These are phyloP conservation scores for Alethe diademata DNA, from an alignment of 2,113 vertebrate species.

Conservation along the genomic window DNA sequence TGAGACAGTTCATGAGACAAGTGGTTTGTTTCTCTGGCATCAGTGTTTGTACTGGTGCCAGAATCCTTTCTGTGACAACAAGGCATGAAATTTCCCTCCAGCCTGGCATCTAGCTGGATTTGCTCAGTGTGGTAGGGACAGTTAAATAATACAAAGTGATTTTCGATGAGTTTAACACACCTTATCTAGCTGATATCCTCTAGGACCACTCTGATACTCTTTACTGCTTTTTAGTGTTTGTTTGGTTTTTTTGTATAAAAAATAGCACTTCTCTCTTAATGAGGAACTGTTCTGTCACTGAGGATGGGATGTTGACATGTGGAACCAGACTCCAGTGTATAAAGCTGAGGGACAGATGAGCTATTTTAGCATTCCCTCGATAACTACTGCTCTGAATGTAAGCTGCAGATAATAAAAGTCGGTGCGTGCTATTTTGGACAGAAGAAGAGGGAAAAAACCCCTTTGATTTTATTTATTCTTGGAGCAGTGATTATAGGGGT, in stretches of 20 bases:
- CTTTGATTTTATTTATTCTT: neutral
- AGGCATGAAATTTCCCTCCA: constrained; percentile 8
- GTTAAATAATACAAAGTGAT: neutral
- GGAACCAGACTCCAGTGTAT: neutral
- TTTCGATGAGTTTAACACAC: neutral
- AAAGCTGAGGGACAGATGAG: neutral
- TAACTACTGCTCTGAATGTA: neutral
- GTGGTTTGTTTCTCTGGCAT: neutral
- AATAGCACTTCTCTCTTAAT: neutral
- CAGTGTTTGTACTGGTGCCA: neutral
- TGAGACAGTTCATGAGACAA: neutral
- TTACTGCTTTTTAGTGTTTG: neutral
- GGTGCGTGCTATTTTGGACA: neutral
- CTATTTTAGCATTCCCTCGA: neutral
- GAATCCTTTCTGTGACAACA: constrained; percentile 9
- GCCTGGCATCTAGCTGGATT: neutral
- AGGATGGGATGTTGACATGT: neutral
- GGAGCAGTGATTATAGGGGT: neutral
- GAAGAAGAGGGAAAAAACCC: neutral
- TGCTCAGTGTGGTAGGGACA: neutral
- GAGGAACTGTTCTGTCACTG: neutral
- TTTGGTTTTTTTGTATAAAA: neutral
- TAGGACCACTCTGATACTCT: neutral
- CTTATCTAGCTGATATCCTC: neutral
- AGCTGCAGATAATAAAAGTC: neutral